Evolutionary conservation across 1,140 invertebrate species (phyloP), one percentile per base, ranked within the genome.

Genomic region (Lordiphosa collinella): DNA sequence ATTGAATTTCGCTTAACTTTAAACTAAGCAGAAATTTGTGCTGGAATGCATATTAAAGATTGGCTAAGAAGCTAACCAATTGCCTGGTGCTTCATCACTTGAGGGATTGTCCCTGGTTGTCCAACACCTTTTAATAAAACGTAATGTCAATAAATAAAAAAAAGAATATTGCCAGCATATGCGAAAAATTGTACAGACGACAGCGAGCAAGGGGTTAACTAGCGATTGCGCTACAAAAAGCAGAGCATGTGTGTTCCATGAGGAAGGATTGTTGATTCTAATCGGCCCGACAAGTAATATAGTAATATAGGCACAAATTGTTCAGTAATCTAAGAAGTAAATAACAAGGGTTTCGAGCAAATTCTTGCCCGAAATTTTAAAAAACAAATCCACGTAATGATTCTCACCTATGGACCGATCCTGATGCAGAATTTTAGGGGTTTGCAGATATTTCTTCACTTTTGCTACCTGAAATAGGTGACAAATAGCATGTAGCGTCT

Each of bases 111-210:
- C 29, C 10, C 32, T n/a, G 58, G 29, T 25, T 40, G 57, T 36
- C 68, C 50, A 80, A 80, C 76, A 80, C 76, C 76, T 80, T 76
- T 71, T 63, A 59, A 57, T 75, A 68, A 63, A 82, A 61, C 51
- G 36, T 52, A 69, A 54, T 54, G 62, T 34, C 78, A 55, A 80
- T 82, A 84, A 75, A 68, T 67, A 71, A 76, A 75, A 76, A 75
- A 80, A 82, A 71, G 71, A 75, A 80, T 76, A 76, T 71, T 82
- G 76, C 76, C 71, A 53, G 71, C 76, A 80, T 82, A 80, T 80
- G 76, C 71, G 65, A 71, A 80, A 69, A 70, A 35, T 63, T 40
- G 37, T 47, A 59, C 32, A 52, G 53, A 38, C 32, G 11, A 32
- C 53, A 58, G 49, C 12, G 4, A 4, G 35, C 14, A 51, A n/a